Percentiles rank a stretch among this genome's conserved stretches.
These are phyloP conservation scores for Stichopus horrens DNA, from an alignment of 53 echinoderm and acorn worm species.

Conservation along the genomic window DNA sequence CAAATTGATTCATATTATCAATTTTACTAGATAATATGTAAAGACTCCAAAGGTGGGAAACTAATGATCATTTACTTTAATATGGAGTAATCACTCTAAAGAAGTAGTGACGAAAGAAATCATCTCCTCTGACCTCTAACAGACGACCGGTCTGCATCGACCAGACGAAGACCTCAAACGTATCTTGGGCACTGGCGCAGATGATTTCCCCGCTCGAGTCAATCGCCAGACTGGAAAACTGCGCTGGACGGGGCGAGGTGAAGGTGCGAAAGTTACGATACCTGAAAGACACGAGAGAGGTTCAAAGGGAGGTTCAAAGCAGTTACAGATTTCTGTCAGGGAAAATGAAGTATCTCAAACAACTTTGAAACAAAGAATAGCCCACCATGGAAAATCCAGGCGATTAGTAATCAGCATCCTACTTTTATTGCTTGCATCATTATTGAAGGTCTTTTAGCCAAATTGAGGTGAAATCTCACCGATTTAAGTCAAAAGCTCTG, in stretches of 20 bases:
- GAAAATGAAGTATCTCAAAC: background rate
- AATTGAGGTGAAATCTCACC: conserved; percentile 33
- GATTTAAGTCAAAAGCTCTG: conserved; percentile 96
- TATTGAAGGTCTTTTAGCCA: background rate
- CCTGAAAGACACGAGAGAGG: conserved; percentile 47
- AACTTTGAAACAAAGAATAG: background rate
- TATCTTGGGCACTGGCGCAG: conserved; percentile 84
- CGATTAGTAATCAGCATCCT: no score
- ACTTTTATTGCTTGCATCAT: no score
- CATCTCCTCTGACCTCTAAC: conserved; percentile 70
- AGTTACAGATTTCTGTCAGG: background rate
- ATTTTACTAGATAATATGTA: background rate
- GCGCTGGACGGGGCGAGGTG: conserved; percentile 90
- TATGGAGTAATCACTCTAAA: background rate
- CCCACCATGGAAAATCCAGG: no score
- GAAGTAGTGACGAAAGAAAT: background rate
- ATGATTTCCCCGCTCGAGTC: conserved; percentile 89
- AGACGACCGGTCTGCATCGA: conserved; percentile 93
- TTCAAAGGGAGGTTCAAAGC: background rate
- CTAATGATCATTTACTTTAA: background rate
- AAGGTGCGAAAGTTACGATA: conserved; percentile 97
- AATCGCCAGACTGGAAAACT: conserved; percentile 86
- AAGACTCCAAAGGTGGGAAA: background rate
- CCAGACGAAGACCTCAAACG: conserved; percentile 97
- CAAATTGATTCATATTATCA: no score